Evolutionary conservation across 2,113 vertebrate species (phyloP).

Genomic region (Rutilus rutilus): DNA sequence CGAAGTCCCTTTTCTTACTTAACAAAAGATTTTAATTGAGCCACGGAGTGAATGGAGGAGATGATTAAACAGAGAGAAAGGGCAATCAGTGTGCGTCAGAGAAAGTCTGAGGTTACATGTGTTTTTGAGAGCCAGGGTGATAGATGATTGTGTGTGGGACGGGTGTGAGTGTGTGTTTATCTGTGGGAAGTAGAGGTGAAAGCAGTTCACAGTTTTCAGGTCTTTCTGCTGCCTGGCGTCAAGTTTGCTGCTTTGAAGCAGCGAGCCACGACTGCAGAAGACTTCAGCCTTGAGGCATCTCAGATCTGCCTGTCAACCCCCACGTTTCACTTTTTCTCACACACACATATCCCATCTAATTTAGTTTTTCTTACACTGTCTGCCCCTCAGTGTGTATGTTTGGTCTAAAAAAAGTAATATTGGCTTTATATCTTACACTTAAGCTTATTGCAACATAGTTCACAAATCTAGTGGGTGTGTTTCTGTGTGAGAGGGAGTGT

Average conservation of each 20-base stretch:
- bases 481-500: conserved; percentile 15
- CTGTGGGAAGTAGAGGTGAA: conserved; percentile 29
- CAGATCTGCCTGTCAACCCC: conserved; percentile 12
- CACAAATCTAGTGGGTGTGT: conserved; percentile 3
- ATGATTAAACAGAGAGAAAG: conserved; percentile 6
- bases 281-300: conserved; percentile 14
- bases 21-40: conserved; percentile 1
- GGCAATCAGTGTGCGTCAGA: background rate
- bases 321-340: conserved; percentile 15
- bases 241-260: conserved; percentile 47
- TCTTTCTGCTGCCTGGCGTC: conserved; percentile 28
- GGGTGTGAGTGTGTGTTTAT: conserved; percentile 26
- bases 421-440: background rate
- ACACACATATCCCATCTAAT: conserved; percentile 2
- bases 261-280: conserved; percentile 19
- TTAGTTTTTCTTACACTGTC: background rate
- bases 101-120: background rate
- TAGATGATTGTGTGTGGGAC: conserved; percentile 26
- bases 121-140: conserved; percentile 13
- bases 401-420: background rate
- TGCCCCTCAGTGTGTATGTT: background rate
- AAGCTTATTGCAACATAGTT: background rate
- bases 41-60: background rate
- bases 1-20: background rate
- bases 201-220: conserved; percentile 4